Conservation (phyloP, 2,113 vertebrate genomes). For the Tursiops truncatus region DNA sequence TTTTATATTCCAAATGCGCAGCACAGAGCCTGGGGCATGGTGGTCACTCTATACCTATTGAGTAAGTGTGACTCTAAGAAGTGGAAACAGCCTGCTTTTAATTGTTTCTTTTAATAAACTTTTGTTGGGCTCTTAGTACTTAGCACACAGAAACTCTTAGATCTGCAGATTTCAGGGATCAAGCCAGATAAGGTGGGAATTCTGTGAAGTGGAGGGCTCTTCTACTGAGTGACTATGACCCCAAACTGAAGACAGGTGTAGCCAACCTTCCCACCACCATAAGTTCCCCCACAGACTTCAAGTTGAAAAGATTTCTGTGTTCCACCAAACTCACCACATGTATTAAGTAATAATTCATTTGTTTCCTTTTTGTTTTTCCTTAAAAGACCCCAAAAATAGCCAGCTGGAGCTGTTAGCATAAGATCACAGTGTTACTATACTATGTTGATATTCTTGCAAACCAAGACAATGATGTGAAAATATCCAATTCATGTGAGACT, state of each 20-base stretch:
- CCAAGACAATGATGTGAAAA: background rate
- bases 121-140: background rate
- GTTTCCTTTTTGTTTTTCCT: background rate
- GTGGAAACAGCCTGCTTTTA: background rate
- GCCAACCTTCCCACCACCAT: background rate
- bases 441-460: background rate
- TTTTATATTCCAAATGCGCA: background rate
- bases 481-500: background rate
- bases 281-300: background rate
- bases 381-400: background rate
- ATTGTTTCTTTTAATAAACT: background rate
- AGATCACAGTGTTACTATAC: background rate
- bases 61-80: background rate
- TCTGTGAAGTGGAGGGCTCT: background rate
- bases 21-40: background rate
- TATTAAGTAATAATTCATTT: background rate
- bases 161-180: background rate
- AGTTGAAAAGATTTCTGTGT: background rate
- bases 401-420: background rate
- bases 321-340: background rate
- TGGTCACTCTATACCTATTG: background rate
- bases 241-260: background rate
- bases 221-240: background rate
- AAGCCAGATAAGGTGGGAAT: background rate
- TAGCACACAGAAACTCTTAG: background rate